These are phyloP conservation scores for Liolophura sinensis DNA, from an alignment of 1,140 invertebrate genomes.

Conservation along the genomic window DNA sequence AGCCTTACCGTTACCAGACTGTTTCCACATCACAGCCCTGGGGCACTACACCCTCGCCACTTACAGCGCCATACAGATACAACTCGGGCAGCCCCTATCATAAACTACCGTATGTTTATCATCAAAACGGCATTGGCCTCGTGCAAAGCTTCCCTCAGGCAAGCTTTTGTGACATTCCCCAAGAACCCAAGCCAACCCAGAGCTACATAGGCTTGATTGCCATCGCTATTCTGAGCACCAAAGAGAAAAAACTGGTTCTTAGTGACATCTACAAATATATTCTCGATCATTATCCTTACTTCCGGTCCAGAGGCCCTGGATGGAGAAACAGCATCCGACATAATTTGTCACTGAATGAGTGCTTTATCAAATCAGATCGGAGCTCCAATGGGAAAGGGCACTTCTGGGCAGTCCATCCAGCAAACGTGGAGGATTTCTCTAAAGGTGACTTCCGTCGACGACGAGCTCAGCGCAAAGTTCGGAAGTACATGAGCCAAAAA, in stretches of 20 bases:
- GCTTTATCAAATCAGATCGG: conserved; percentile 92
- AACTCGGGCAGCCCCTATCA: no score
- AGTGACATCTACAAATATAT: conserved; percentile 99
- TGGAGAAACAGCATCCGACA: conserved; percentile 98
- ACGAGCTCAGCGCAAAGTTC: conserved; percentile 93
- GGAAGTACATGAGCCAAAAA: conserved; percentile 85
- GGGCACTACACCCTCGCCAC: no score
- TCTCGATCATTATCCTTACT: conserved; percentile 96
- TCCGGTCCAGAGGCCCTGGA: conserved; percentile 89
- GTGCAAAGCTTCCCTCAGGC: conserved; percentile 23
- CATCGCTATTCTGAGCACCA: conserved; percentile 93
- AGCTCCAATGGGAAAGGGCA: conserved; percentile 94
- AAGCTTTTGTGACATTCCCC: conserved; percentile 43
- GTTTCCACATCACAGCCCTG: no score
- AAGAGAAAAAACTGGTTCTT: conserved; percentile 93
- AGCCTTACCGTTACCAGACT: no score
- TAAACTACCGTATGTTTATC: no score
- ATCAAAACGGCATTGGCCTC: no score
- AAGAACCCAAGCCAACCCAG: conserved; percentile 91
- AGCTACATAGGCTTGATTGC: conserved; percentile 84
- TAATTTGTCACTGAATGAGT: conserved; percentile 97
- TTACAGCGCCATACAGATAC: no score
- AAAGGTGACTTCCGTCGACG: conserved; percentile 94
- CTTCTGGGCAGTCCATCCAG: conserved; percentile 98
- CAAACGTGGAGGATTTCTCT: conserved; percentile 94